Evolutionary conservation across 2,888 invertebrate genomes (phyloP), one percentile per base, ranked within the genome.

Genomic region (Blomia tropicalis): DNA sequence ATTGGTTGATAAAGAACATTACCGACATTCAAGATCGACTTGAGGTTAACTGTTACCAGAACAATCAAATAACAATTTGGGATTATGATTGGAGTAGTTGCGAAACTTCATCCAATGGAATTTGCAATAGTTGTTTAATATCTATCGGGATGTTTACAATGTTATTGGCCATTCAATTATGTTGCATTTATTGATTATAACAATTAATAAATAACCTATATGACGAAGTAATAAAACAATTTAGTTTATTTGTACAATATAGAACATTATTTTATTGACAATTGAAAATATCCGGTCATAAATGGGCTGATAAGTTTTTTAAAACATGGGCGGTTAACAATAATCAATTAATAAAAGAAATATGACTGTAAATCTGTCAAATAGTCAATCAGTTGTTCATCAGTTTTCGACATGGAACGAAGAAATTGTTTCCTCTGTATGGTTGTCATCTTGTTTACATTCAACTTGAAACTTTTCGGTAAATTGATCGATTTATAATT

Each of bases 11-110:
- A 14, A 22, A 27, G 7, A 47, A 47, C 51, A 25, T 7, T 47
- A 25, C 51, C 5, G 23, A 11, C 22, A 14, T 11, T n/a, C 11
- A 27, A 22, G 22, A 47, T 47, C 22, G 22, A 47, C 14, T 47
- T 14, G 27, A 47, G 7, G 51, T 47, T 7, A 47, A 47, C 51
- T 47, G 51, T 27, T 47, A 47, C 27, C 7, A 11, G 51, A 47
- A 47, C 27, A 25, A 22, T 47, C 51, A 47, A 27, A 7, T 25
- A 14, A 25, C 51, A 7, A 27, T 47, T 27, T 47, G 51, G 51
- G n/a, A 7, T n/a, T 47, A 47, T n/a, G 51, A 47, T 27, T 47
- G 51, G 51, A 47, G 51, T 27, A 7, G n/a, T n/a, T 47, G 51
- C 22, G 27, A 14, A n/a, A n/a, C n/a, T n/a, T n/a, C n/a, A n/a